Evolutionary conservation across 2,113 vertebrate species (phyloP), one percentile per base, ranked within the genome.

Genomic region (Sardina pilchardus): DNA sequence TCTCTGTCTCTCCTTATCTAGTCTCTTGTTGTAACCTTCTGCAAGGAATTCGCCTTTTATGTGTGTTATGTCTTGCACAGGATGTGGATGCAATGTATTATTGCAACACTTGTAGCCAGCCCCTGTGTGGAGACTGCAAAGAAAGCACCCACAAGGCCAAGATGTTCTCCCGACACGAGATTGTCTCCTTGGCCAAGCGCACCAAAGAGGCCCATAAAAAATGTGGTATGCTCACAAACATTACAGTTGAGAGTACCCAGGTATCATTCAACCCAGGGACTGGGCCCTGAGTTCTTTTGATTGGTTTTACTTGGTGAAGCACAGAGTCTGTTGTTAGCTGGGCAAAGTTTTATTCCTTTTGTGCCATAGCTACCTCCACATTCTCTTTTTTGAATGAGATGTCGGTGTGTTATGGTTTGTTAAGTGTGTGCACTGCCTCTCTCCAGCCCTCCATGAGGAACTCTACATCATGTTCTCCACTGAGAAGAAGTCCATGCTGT

Each of bases 381-480:
- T 26, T 71, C 1, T n/a, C 26, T 8, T 67, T 21, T 71, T 71
- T 71, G 1, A 14, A 71, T 30, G 9, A 50, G 71, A 17, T 16
- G 26, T 78, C 26, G 17, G 30, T 36, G 14, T 36, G 34, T 67
- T 30, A 30, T 67, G 63, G 67, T 12, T 78, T 17, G 26, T n/a
- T 26, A 81, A 12, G n/a, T 85, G 42, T 78, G 44, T 84, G 30
- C 71, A 34, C 36, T 78, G 24, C 84, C 81, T 93, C 50, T 87
- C 84, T 36, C 0, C 93, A 98, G 98, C 95, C 0, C 96, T 98
- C 81, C 98, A 99, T 0, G 94, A 96, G n/a, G 97, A 99, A 90
- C 96, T 97, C 86, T 98, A 96, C 94, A 97, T 99, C 93, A 96
- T 99, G 94, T 99, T 98, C 93, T 98, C 97, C 56, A 97, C 97